These are phyloP conservation scores for Clarias pachynema DNA, from an alignment of 2,797 vertebrate species.

Conservation along the genomic window DNA sequence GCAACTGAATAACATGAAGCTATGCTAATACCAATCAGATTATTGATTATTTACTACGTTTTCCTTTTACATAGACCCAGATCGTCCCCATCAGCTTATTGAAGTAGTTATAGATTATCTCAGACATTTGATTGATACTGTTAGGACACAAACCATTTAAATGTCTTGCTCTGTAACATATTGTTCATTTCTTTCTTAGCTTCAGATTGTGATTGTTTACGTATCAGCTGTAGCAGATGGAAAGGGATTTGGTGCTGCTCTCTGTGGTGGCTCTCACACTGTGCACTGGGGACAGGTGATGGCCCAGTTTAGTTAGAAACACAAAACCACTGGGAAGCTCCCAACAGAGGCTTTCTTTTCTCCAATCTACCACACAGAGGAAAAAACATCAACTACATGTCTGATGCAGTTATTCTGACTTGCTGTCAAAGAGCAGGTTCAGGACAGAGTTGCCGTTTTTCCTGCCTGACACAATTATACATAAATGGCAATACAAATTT, in stretches of 20 bases:
- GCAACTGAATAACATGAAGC: background rate
- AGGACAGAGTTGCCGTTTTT: background rate
- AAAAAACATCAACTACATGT: constrained; percentile 11
- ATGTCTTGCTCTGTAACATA: background rate
- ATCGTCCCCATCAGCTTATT: background rate
- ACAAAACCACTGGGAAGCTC: constrained; percentile 32
- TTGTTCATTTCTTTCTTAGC: constrained; percentile 2
- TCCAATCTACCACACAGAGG: background rate
- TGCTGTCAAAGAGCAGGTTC: background rate
- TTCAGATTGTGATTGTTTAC: constrained; percentile 16
- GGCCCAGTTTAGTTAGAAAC: constrained; percentile 41
- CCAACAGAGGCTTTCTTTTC: constrained; percentile 35
- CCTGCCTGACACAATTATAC: background rate
- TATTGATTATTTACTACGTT: background rate
- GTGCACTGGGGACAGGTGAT: constrained; percentile 35
- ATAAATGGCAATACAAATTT: background rate
- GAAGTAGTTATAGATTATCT: background rate
- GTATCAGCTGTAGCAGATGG: constrained; percentile 44
- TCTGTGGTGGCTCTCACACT: constrained; percentile 16
- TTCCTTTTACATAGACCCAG: background rate
- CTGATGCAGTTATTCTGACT: background rate
- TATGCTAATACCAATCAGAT: background rate
- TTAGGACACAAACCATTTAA: background rate
- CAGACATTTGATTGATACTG: background rate
- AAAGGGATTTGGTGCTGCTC: constrained; percentile 29